Conservation (phyloP, 1,140 invertebrate species). For the Aradophagus sp. region DNA sequence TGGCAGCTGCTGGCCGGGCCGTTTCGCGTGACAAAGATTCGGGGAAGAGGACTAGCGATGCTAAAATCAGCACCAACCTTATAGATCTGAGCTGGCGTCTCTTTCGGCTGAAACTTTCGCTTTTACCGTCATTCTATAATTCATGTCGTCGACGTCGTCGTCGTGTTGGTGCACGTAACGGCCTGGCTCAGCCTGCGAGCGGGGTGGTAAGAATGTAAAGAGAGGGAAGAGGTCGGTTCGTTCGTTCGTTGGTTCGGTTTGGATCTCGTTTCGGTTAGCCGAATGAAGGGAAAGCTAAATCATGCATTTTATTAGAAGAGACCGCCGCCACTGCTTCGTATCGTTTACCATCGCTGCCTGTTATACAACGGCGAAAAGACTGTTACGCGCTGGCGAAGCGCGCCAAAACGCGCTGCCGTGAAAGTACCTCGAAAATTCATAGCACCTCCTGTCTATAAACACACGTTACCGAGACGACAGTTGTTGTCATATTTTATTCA, state of each 20-base stretch:
- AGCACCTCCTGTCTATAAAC: constrained; percentile 49
- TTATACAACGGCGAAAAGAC: constrained; percentile 49
- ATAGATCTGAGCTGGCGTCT: constrained; percentile 52
- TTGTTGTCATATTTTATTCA: constrained; percentile 56
- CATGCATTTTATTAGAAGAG: constrained; percentile 67
- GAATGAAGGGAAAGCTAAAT: constrained; percentile 68
- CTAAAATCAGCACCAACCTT: constrained; percentile 50
- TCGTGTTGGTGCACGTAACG: constrained; percentile 66
- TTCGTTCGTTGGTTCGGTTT: constrained; percentile 51
- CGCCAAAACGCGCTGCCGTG: constrained; percentile 28
- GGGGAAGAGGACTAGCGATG: constrained; percentile 32
- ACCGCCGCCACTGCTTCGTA: constrained; percentile 29
- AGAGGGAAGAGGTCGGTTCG: constrained; percentile 47
- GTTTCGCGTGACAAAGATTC: constrained; percentile 42
- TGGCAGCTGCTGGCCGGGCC: constrained; percentile 40
- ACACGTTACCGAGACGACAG: constrained; percentile 41
- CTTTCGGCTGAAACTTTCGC: constrained; percentile 69
- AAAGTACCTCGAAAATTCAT: constrained; percentile 51
- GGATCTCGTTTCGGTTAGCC: constrained; percentile 58
- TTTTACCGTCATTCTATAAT: constrained; percentile 74
- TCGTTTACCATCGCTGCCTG: constrained; percentile 40
- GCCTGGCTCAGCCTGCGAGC: constrained; percentile 52
- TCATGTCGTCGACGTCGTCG: constrained; percentile 66
- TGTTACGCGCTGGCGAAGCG: no score
- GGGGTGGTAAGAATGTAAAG: constrained; percentile 58